phyloP scores from a whole-genome alignment of 2,113 vertebrate species.

The Melanocharis versteri region DNA sequence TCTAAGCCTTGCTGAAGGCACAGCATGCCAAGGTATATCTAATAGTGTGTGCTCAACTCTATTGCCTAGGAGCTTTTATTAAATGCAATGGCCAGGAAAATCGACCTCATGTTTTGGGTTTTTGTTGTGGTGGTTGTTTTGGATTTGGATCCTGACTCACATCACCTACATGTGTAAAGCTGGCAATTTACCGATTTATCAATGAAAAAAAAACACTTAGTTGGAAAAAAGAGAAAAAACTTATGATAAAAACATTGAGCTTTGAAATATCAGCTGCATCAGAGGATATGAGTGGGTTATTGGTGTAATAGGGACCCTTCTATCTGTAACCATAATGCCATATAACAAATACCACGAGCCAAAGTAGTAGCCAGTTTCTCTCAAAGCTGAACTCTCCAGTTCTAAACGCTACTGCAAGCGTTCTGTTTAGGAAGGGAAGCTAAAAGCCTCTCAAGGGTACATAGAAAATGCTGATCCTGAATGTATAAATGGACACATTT shows the following conservation, averaged over 20 bases:
- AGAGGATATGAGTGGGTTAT: neutral
- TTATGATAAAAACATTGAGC: slow-evolving; percentile 8
- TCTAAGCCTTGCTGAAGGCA: slow-evolving; percentile 35
- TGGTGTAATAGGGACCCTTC: neutral
- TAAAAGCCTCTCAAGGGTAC: slow-evolving; percentile 31
- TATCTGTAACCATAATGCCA: neutral
- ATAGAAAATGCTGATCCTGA: slow-evolving; percentile 38
- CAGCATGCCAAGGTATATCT: neutral
- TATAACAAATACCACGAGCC: neutral
- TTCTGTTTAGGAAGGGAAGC: slow-evolving; percentile 42
- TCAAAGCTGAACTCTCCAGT: neutral
- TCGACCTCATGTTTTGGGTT: neutral
- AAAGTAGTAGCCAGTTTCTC: neutral
- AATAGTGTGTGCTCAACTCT: slow-evolving; percentile 35
- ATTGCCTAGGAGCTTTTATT: slow-evolving; percentile 50
- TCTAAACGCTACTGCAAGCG: slow-evolving; percentile 20
- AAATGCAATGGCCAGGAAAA: slow-evolving; percentile 50
- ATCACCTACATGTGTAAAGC: slow-evolving; percentile 26
- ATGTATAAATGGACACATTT: slow-evolving; percentile 26
- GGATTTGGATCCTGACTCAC: slow-evolving; percentile 11
- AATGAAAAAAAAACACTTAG: slow-evolving; percentile 27
- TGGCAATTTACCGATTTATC: slow-evolving; percentile 53
- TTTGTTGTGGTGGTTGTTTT: neutral
- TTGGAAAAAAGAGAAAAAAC: slow-evolving; percentile 36
- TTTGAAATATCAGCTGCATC: slow-evolving; percentile 56